These are phyloP conservation scores for Hoplodrina blanda DNA, from an alignment of 2,888 invertebrate genomes.

Conservation along the genomic window DNA sequence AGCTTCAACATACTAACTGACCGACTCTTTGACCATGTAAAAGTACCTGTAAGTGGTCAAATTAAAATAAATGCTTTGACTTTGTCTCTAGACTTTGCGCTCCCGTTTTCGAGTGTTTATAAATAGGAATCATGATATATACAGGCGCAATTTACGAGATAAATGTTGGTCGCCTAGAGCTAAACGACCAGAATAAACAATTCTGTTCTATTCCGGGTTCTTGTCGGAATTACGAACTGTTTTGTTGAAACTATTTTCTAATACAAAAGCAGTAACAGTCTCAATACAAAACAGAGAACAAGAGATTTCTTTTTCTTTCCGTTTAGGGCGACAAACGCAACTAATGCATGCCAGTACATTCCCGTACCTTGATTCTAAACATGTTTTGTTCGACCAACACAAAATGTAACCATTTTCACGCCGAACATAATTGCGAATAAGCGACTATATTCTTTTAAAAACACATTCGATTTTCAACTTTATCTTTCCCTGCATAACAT, in stretches of 20 bases:
- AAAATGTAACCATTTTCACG: conserved; percentile 42
- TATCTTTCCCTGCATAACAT: background rate
- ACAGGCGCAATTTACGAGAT: background rate
- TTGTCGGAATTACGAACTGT: background rate
- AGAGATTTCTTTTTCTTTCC: conserved; percentile 3
- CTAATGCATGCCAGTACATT: conserved; percentile 16
- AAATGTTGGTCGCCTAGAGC: background rate
- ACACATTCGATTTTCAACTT: conserved; percentile 29
- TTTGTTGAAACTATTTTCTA: background rate
- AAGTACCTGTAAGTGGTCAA: too few relatives aligned
- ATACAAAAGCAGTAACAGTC: conserved; percentile 4
- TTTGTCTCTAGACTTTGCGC: too few relatives aligned
- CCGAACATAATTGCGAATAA: conserved; percentile 41
- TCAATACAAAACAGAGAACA: conserved; percentile 2
- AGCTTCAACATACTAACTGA: too few relatives aligned
- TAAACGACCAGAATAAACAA: background rate
- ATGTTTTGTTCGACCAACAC: conserved; percentile 44
- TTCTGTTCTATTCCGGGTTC: conserved; percentile 2
- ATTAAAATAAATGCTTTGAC: too few relatives aligned
- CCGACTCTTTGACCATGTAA: too few relatives aligned
- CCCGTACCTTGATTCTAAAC: conserved; percentile 38
- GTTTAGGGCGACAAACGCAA: conserved; percentile 8
- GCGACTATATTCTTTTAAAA: conserved; percentile 30
- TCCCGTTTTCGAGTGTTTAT: background rate
- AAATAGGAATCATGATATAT: background rate